Evolutionary conservation across 64 coral and sea anemone species (phyloP).

Genomic region (Platygyra sinensis): DNA sequence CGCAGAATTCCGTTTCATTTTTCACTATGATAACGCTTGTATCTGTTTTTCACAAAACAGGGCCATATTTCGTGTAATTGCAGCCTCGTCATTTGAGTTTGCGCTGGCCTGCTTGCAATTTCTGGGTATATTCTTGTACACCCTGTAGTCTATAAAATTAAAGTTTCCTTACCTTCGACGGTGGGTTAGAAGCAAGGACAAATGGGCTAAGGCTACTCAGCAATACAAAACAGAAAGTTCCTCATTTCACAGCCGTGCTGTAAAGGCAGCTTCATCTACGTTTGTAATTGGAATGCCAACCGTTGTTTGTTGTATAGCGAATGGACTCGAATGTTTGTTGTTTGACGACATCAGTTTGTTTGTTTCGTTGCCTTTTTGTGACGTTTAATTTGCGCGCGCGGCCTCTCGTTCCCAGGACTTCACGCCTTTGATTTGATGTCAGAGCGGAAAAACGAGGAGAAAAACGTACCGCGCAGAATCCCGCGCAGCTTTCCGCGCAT

Average conservation of each 20-base stretch:
- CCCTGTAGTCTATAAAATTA: too few relatives aligned
- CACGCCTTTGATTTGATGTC: background rate
- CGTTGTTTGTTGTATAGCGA: background rate
- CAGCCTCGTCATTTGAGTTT: too few relatives aligned
- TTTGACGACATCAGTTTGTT: constrained; percentile 28
- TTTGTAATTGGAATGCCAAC: background rate
- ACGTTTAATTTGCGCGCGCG: constrained; percentile 28
- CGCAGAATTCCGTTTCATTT: too few relatives aligned
- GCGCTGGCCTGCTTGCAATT: too few relatives aligned
- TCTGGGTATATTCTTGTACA: too few relatives aligned
- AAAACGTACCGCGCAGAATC: too few relatives aligned
- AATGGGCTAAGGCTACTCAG: background rate
- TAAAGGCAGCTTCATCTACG: background rate
- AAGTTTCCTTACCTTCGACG: background rate
- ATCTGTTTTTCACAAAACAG: too few relatives aligned
- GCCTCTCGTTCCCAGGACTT: background rate
- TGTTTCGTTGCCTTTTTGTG: background rate
- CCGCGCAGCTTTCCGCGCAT: too few relatives aligned
- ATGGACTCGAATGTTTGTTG: constrained; percentile 5
- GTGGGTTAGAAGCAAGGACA: background rate
- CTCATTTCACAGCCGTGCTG: background rate
- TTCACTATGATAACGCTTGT: too few relatives aligned
- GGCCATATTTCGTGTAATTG: background rate
- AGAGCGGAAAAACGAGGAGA: too few relatives aligned
- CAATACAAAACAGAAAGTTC: background rate